phyloP scores from a whole-genome alignment of 2,113 vertebrate species.

The Chaenocephalus aceratus region DNA sequence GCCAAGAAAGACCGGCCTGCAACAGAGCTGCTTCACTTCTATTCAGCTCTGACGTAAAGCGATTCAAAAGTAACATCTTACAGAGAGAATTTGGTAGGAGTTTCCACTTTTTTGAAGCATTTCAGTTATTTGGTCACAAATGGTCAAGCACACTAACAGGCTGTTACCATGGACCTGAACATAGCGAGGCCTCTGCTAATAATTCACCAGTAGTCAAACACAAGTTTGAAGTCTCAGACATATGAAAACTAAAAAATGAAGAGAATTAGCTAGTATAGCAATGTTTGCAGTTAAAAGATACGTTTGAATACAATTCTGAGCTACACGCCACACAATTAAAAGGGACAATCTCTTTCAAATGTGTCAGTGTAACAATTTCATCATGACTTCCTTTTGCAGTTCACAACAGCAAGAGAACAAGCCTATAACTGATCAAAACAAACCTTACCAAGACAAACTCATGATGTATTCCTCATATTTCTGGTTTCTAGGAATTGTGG shows the following conservation, averaged over 20 bases:
- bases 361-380: not conserved
- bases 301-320: not conserved
- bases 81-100: not conserved
- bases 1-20: not conserved
- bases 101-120: not conserved
- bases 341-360: not conserved
- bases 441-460: conserved; percentile 82
- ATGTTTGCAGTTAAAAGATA: not conserved
- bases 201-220: conserved; percentile 75
- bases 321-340: not conserved
- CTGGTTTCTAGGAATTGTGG: conserved; percentile 24
- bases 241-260: not conserved
- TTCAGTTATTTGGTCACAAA: not conserved
- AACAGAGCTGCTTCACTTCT: conserved; percentile 9
- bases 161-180: conserved; percentile 20
- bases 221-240: conserved; percentile 3
- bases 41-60: not conserved
- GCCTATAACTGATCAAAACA: not conserved
- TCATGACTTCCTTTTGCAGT: not conserved
- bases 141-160: not conserved
- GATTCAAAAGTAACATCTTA: not conserved
- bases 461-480: conserved; percentile 64
- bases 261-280: not conserved
- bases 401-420: not conserved
- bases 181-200: conserved; percentile 63